phyloP scores from a whole-genome alignment of 2,113 vertebrate genomes.

The Pholis gunnellus region DNA sequence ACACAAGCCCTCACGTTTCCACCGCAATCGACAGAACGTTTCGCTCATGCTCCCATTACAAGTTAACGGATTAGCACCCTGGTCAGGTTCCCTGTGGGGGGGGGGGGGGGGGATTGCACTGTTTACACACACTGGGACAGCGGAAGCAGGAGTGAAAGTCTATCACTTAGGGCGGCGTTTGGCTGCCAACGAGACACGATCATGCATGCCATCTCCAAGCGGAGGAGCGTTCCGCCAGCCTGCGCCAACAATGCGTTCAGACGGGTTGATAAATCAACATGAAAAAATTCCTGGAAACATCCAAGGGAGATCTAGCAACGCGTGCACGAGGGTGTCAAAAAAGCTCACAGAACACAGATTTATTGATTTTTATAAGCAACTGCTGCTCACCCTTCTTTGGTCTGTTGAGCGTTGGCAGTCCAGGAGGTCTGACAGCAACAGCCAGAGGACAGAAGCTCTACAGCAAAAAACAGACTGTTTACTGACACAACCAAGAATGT shows the following conservation, averaged over 20 bases:
- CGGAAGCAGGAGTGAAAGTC: constrained; percentile 15
- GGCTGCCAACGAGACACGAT: constrained; percentile 21
- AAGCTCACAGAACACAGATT: constrained; percentile 20
- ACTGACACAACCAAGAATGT: not conserved
- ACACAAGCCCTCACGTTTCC: constrained; percentile 36
- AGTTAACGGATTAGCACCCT: constrained; percentile 47
- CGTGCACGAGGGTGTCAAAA: constrained; percentile 34
- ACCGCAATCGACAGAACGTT: constrained; percentile 29
- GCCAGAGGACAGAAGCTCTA: constrained; percentile 68
- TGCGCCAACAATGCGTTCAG: constrained; percentile 26
- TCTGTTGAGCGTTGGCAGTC: constrained; percentile 85
- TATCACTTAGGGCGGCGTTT: not conserved
- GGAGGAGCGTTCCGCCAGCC: not conserved
- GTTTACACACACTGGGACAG: constrained; percentile 16
- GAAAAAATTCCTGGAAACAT: constrained; percentile 19
- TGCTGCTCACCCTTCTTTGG: constrained; percentile 91
- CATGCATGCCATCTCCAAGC: constrained; percentile 21
- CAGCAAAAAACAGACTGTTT: constrained; percentile 14
- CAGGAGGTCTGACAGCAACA: constrained; percentile 84
- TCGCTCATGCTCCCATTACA: constrained; percentile 18
- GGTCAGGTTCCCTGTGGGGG: constrained; percentile 25
- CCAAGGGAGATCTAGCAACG: not conserved
- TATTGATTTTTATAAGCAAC: not conserved
- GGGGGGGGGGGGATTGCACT: not conserved
- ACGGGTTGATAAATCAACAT: constrained; percentile 17